Conservation (phyloP, 2,797 vertebrate species). For the Eurystomus glaucurus region DNA sequence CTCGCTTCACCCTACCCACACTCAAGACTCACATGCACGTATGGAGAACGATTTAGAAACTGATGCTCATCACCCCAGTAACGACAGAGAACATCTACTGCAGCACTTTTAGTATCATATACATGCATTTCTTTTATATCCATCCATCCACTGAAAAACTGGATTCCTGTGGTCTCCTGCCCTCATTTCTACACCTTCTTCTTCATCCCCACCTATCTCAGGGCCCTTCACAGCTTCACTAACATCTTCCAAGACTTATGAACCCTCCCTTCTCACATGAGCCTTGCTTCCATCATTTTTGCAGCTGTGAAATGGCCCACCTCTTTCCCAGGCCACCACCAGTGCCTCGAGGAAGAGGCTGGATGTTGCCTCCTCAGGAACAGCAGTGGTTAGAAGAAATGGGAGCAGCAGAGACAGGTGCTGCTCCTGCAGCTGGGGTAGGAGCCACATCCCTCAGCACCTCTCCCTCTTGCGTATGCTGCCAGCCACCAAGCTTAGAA, state of each 20-base stretch:
- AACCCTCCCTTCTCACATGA: accelerated
- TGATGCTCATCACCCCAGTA: constrained; percentile 4
- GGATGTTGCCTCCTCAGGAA: not conserved
- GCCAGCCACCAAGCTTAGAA: not conserved
- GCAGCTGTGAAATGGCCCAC: not conserved
- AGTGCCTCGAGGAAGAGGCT: not conserved
- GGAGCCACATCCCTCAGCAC: not conserved
- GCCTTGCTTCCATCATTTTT: not conserved
- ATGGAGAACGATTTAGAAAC: not conserved
- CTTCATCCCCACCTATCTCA: not conserved
- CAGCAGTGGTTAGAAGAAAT: not conserved
- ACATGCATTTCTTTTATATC: not conserved
- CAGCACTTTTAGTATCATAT: not conserved
- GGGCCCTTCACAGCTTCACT: not conserved
- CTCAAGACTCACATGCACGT: not conserved
- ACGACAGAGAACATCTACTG: not conserved
- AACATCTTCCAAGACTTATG: not conserved
- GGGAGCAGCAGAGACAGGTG: not conserved
- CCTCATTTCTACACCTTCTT: not conserved
- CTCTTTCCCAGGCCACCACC: not conserved
- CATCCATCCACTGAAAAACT: not conserved
- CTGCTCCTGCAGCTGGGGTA: not conserved
- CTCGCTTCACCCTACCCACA: constrained; percentile 63
- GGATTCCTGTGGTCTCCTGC: not conserved
- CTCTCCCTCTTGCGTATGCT: accelerated